Percentiles rank a stretch among this genome's conserved stretches.
Evolutionary conservation across 2,888 invertebrate genomes (phyloP).

Genomic region (Drosophila conformis): DNA sequence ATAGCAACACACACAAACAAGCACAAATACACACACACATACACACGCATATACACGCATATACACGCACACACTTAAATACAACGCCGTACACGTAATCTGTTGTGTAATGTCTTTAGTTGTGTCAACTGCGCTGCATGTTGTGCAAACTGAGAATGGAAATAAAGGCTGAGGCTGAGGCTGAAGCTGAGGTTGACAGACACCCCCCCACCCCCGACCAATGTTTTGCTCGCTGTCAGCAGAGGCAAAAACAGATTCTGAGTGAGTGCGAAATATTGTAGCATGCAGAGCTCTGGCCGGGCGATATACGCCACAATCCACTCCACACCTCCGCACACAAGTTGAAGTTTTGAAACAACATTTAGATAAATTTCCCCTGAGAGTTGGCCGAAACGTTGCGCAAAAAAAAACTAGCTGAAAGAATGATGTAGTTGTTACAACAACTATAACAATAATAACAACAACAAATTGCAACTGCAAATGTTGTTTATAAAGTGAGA

Average conservation of each 20-base stretch:
- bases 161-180: neutral
- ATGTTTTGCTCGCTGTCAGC: slow-evolving; percentile 38
- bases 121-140: slow-evolving; percentile 76
- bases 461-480: slow-evolving; percentile 34
- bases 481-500: slow-evolving; percentile 13
- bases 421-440: slow-evolving; percentile 52
- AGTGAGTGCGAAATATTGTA: slow-evolving; percentile 73
- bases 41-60: slow-evolving; percentile 8
- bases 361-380: slow-evolving; percentile 82
- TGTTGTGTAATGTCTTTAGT: slow-evolving; percentile 83
- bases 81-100: slow-evolving; percentile 72
- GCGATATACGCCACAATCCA: neutral
- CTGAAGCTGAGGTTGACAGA: neutral
- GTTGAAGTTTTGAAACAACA: slow-evolving; percentile 82
- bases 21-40: slow-evolving; percentile 12
- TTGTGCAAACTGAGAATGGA: slow-evolving; percentile 22
- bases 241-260: slow-evolving; percentile 68
- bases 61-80: slow-evolving; percentile 31
- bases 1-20: slow-evolving; percentile 46
- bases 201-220: neutral
- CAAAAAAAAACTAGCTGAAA: slow-evolving; percentile 21
- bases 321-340: slow-evolving; percentile 33
- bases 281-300: slow-evolving; percentile 17
- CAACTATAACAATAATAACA: slow-evolving; percentile 16
- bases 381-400: slow-evolving; percentile 43